These are phyloP conservation scores for Rhabdomys dilectus DNA, from an alignment of 2,113 vertebrate genomes.

Conservation along the genomic window DNA sequence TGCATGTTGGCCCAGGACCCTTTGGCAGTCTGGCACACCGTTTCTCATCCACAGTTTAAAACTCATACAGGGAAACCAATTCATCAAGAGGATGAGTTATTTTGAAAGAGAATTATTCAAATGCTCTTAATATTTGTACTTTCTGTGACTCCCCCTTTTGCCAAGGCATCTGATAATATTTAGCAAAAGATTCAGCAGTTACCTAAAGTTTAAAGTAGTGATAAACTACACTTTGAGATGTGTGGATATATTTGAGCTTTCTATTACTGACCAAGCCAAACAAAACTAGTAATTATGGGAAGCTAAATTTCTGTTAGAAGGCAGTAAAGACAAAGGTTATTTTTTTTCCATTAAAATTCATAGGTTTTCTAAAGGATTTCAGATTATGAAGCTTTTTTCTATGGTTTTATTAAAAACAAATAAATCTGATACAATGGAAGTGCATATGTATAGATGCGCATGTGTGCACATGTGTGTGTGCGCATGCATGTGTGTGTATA, in stretches of 20 bases:
- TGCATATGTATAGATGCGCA: background rate
- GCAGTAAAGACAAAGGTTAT: constrained; percentile 3
- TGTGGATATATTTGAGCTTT: background rate
- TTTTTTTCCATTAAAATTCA: background rate
- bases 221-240: constrained; percentile 29
- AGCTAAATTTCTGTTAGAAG: constrained; percentile 12
- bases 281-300: constrained; percentile 38
- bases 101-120: constrained; percentile 32
- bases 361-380: background rate
- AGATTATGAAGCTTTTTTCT: constrained; percentile 1
- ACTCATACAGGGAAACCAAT: background rate
- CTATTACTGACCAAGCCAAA: background rate
- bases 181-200: background rate
- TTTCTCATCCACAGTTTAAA: background rate
- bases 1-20: background rate
- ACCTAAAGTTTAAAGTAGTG: background rate
- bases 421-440: background rate
- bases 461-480: background rate
- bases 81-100: background rate
- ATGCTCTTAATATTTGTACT: background rate
- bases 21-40: background rate
- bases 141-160: background rate
- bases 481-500: background rate
- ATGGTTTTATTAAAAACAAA: constrained; percentile 15
- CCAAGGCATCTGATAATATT: background rate